Conservation (phyloP, 2,113 vertebrate species). For the Pelodiscus sinensis region DNA sequence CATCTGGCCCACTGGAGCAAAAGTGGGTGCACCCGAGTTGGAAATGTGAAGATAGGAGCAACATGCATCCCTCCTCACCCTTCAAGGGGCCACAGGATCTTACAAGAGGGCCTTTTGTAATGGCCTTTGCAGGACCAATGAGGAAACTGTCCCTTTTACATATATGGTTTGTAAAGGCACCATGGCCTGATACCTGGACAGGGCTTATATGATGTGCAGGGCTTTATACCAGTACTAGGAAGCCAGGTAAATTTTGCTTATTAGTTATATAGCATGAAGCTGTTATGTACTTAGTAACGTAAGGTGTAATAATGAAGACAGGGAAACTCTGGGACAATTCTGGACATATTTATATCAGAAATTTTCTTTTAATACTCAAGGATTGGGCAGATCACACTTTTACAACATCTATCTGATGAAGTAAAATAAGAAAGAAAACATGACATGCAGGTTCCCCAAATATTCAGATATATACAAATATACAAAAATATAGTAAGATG, state of each 20-base stretch:
- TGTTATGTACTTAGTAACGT: not conserved
- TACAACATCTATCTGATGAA: not conserved
- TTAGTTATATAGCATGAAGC: not conserved
- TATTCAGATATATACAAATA: not conserved
- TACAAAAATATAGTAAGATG: not conserved
- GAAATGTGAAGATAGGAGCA: not conserved
- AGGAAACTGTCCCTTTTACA: not conserved
- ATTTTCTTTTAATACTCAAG: not conserved
- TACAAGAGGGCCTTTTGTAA: not conserved
- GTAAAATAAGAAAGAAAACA: not conserved
- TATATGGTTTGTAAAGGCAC: not conserved
- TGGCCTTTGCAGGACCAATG: not conserved
- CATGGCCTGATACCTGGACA: not conserved
- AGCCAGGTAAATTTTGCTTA: not conserved
- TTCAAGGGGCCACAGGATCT: not conserved
- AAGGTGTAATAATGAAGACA: not conserved
- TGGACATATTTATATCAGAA: not conserved
- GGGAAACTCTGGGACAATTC: not conserved
- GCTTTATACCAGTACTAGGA: not conserved
- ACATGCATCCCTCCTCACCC: not conserved
- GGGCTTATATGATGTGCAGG: not conserved
- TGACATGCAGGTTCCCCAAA: not conserved
- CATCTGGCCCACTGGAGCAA: not conserved
- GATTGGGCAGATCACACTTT: not conserved
- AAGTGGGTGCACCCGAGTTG: not conserved